Evolutionary conservation across 2,888 invertebrate species (phyloP).

Genomic region (Ctena decussata): DNA sequence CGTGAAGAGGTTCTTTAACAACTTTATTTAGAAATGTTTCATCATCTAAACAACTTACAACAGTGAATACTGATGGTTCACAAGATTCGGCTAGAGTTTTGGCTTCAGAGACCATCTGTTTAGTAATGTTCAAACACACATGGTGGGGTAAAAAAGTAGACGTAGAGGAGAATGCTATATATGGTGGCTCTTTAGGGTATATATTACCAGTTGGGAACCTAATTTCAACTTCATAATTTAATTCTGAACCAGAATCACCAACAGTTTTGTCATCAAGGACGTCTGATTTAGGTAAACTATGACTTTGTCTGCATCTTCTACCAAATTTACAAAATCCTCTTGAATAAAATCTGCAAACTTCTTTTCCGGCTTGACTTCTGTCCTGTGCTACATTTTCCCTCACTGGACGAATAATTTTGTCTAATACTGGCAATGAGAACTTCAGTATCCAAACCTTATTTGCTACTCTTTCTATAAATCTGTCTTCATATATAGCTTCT

Average conservation of each 20-base stretch:
- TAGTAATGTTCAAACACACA: constrained; percentile 79
- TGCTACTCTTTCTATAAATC: constrained; percentile 78
- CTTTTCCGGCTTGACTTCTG: constrained; percentile 20
- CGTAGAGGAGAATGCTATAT: constrained; percentile 79
- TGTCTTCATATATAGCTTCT: constrained; percentile 80
- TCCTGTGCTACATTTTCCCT: constrained; percentile 17
- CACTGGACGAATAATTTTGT: constrained; percentile 60
- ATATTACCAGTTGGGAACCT: constrained; percentile 79
- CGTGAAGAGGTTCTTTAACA: constrained; percentile 68
- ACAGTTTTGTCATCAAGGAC: constrained; percentile 24
- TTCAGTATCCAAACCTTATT: constrained; percentile 80
- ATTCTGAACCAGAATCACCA: constrained; percentile 26
- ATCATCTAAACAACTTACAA: constrained; percentile 81
- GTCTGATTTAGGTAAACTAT: constrained; percentile 50
- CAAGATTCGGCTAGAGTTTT: constrained; percentile 67
- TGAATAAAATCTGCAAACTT: constrained; percentile 76
- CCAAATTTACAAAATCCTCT: constrained; percentile 82
- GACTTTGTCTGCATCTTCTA: constrained; percentile 71
- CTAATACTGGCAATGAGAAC: constrained; percentile 72
- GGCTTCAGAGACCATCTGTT: constrained; percentile 75
- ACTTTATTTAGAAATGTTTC: constrained; percentile 71
- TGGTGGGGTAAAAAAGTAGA: constrained; percentile 72
- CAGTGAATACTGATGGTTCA: constrained; percentile 80
- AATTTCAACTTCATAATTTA: constrained; percentile 79
- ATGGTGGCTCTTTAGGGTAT: constrained; percentile 81